Base-by-base conservation (phyloP, 2,888 invertebrate species). In the Philonicus albiceps region DNA sequence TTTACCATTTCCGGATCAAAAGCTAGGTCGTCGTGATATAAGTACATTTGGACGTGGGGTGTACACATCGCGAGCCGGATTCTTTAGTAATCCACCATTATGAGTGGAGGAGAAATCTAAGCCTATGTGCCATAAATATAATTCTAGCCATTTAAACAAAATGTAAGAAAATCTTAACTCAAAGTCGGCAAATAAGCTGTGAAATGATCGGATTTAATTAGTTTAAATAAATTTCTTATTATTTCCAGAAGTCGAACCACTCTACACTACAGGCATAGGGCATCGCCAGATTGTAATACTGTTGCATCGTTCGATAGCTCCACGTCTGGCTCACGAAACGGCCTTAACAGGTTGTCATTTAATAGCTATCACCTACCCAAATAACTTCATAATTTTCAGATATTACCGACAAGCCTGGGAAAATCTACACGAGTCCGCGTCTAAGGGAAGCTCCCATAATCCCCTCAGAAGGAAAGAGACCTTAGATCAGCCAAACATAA, bases 361-460 rank as follows among this genome's bases (percentile, higher is more conserved):
- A 22, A 19, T 84, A 8, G 74, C 6, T 83, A 22, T 85, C 8
- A 78, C n/a, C 3, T 13, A 34, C 37, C 31, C 31, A 27, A 34
- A 34, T 37, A n/a, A 37, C 37, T 74, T 81, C n/a, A 27, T 40
- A 7, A 3, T 19, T 85, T 72, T 43, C 49, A 92, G 92, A 89
- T 97, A 97, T 92, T 98, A 98, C 93, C 94, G 97, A 37, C 96
- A 97, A 91, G 98, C 98, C 2, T 98, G 98, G 98, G 97, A 98
- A 91, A 97, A 97, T 91, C 94, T 98, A 3, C 97, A 97, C 91
- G 97, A 97, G 91, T 95, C 96, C 4, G 95, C 96, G 3, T 94
- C 94, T 30, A 95, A 95, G 90, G 92, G 91, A 83, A 92, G 92
- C 89, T 91, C 92, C 8, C 95, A 94, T 89, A 93, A 93, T 90